Evolutionary conservation across 2,113 vertebrate genomes (phyloP).

Genomic region (Hemibagrus wyckioides): DNA sequence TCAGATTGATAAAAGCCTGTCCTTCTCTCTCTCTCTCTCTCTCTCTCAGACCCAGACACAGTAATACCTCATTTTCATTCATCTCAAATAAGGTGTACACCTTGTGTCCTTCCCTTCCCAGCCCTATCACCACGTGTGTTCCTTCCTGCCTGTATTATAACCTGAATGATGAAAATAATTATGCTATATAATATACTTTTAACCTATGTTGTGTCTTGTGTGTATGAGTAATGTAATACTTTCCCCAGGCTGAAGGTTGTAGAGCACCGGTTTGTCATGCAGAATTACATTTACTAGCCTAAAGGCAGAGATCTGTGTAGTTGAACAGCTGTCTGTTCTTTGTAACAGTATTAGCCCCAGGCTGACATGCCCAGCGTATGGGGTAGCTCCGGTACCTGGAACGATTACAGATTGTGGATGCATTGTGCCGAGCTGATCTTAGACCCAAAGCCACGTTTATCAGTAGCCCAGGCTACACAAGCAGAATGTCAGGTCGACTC

Average conservation of each 20-base stretch:
- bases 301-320: neutral
- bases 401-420: neutral
- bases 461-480: constrained; percentile 2
- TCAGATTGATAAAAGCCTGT: neutral
- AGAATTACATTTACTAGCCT: constrained; percentile 11
- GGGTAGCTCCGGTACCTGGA: neutral
- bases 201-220: neutral
- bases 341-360: neutral
- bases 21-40: neutral
- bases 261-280: neutral
- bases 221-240: neutral
- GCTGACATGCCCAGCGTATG: neutral
- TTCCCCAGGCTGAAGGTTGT: neutral
- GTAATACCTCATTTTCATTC: neutral
- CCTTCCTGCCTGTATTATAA: neutral
- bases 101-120: neutral
- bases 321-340: neutral
- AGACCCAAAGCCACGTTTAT: neutral
- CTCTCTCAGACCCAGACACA: neutral
- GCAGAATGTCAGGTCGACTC: constrained; percentile 17
- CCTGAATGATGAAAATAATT: neutral
- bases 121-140: neutral
- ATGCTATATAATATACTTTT: neutral
- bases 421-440: neutral
- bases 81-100: neutral